Evolutionary conservation across 2,797 vertebrate genomes (phyloP).

Genomic region (Platalea minor): DNA sequence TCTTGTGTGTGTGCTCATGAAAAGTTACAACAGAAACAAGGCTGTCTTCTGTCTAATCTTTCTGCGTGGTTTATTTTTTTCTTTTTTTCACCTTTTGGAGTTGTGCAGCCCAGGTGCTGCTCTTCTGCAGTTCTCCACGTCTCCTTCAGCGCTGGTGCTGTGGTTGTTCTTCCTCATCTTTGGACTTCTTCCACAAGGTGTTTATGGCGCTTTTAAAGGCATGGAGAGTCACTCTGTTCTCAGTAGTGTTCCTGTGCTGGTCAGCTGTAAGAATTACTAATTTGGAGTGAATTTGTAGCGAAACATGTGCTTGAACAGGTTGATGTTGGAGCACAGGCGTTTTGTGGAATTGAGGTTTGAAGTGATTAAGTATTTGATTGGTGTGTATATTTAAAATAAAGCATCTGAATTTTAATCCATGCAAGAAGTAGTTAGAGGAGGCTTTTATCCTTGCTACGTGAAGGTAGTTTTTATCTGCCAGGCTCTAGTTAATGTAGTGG

Average conservation of each 20-base stretch:
- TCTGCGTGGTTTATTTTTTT: background rate
- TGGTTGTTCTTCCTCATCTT: background rate
- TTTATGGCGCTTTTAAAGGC: background rate
- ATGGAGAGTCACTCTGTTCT: background rate
- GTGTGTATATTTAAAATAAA: background rate
- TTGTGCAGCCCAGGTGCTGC: background rate
- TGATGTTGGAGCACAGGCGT: background rate
- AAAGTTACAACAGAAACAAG: background rate
- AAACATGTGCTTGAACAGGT: background rate
- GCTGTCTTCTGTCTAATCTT: background rate
- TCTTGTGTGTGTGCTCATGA: background rate
- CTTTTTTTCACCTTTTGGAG: background rate
- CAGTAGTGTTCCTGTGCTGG: background rate
- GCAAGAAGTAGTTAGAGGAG: background rate
- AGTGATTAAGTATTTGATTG: background rate
- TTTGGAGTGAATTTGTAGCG: background rate
- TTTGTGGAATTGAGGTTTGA: background rate
- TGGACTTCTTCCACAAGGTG: background rate
- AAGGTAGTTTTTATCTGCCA: slow-evolving; percentile 2
- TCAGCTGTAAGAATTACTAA: background rate
- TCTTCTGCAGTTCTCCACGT: background rate
- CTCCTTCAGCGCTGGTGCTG: background rate
- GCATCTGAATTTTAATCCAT: background rate
- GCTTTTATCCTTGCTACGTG: background rate
- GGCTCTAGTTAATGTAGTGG: background rate